phyloP scores from a whole-genome alignment of 2,888 invertebrate genomes.

The Ennomos fuscantarius region DNA sequence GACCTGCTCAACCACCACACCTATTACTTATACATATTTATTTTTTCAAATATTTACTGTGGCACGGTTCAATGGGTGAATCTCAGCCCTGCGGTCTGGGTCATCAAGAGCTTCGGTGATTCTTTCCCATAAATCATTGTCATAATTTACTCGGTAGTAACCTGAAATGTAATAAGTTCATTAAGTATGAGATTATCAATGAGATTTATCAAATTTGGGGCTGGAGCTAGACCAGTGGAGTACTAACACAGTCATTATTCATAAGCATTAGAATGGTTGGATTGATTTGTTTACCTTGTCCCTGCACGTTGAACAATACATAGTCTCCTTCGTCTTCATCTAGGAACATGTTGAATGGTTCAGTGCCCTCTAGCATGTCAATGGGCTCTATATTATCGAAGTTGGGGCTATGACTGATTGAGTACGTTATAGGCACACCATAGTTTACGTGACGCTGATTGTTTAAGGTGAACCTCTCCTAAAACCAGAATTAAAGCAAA shows the following conservation, averaged over 20 bases:
- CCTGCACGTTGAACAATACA: slow-evolving; percentile 72
- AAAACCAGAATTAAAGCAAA: slow-evolving; percentile 33
- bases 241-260: neutral
- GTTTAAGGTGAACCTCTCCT: slow-evolving; percentile 62
- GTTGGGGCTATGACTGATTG: slow-evolving; percentile 63
- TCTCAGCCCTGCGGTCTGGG: slow-evolving; percentile 81
- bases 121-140: slow-evolving; percentile 86
- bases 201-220: neutral
- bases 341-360: slow-evolving; percentile 46
- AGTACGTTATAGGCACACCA: slow-evolving; percentile 77
- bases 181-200: neutral
- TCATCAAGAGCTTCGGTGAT: slow-evolving; percentile 83
- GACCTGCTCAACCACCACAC: no score
- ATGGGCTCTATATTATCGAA: slow-evolving; percentile 65
- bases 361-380: slow-evolving; percentile 48
- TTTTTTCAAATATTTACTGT: slow-evolving; percentile 55
- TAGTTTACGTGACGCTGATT: slow-evolving; percentile 10
- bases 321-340: slow-evolving; percentile 64
- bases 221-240: no score
- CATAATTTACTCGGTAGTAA: slow-evolving; percentile 90
- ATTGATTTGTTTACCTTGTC: slow-evolving; percentile 61
- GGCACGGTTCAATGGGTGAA: slow-evolving; percentile 89
- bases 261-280: no score
- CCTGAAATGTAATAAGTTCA: slow-evolving; percentile 56
- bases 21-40: no score